Evolutionary conservation across 2,888 invertebrate species (phyloP), one percentile per base, ranked within the genome.

Genomic region (Drosophila mayaguana): DNA sequence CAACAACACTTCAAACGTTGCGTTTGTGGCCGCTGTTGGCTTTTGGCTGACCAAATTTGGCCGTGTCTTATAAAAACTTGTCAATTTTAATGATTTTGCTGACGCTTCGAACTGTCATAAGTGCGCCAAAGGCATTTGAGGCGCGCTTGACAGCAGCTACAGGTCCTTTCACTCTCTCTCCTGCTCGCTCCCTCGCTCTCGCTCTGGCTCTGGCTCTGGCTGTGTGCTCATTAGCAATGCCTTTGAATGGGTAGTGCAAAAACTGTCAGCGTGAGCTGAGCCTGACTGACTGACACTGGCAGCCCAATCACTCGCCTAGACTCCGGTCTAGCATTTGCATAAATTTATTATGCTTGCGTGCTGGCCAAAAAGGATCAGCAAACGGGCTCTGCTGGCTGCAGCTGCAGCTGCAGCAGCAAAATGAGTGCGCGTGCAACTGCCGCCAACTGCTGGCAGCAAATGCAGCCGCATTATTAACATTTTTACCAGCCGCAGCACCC

Each of bases 11-110:
- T 80, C 90, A 88, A 87, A 89, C 88, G 87, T 72, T 71, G 81
- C 81, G 87, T 78, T 75, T 32, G 53, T 55, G 50, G 34, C 43
- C 60, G 75, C 56, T 67, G 50, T 14, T 59, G 45, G 67, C 56
- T 72, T 84, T 84, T 72, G 74, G 74, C 67, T 80, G 75, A 78
- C 88, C 90, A 90, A 87, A 90, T 88, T 89, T 90, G 87, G 89
- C 63, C 68, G 63, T 84, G 83, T 75, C 87, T 77, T 71, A 89
- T 80, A 89, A 87, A 83, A 87, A 83, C 77, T 89, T 87, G 89
- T 91, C 88, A 91, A 84, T 91, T 91, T 91, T 91, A 91, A 91
- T 89, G 89, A 91, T 89, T 90, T 90, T 81, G 75, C 89, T 89
- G 88, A 89, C 89, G 88, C 91, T 83, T 88, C 86, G 90, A 90